These are phyloP conservation scores for Pandion haliaetus DNA, from an alignment of 2,113 vertebrate genomes.

Conservation along the genomic window DNA sequence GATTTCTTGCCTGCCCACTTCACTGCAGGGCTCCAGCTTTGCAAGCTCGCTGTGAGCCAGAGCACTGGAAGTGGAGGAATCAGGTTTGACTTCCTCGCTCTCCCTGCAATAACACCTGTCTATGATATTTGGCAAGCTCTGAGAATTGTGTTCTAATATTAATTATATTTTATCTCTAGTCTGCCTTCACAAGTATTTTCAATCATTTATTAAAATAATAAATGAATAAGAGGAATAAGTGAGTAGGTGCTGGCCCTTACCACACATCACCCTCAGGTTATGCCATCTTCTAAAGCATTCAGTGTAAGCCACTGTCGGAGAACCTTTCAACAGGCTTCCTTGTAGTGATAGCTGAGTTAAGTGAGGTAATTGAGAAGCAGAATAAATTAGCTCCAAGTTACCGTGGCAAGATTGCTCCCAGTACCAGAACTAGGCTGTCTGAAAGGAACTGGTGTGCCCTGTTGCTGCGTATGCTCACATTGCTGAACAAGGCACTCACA, in stretches of 20 bases:
- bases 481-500: not conserved
- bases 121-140: not conserved
- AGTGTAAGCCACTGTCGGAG: not conserved
- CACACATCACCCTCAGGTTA: not conserved
- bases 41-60: not conserved
- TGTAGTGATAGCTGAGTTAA: not conserved
- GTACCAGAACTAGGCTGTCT: not conserved
- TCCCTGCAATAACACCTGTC: not conserved
- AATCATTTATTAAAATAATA: not conserved
- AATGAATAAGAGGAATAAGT: not conserved
- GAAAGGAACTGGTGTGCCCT: not conserved
- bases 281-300: not conserved
- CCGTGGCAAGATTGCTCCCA: not conserved
- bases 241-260: not conserved
- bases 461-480: rapidly evolving
- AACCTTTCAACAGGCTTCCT: not conserved
- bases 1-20: not conserved
- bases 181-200: not conserved
- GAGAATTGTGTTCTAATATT: not conserved
- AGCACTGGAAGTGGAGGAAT: not conserved
- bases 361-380: not conserved
- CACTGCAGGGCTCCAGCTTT: not conserved
- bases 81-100: not conserved
- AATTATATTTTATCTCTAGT: not conserved
- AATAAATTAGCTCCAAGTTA: not conserved